Percentiles rank a stretch among this genome's conserved stretches.
Conservation (phyloP, 2,797 vertebrate genomes). For the Acanthurus leucopareius region DNA sequence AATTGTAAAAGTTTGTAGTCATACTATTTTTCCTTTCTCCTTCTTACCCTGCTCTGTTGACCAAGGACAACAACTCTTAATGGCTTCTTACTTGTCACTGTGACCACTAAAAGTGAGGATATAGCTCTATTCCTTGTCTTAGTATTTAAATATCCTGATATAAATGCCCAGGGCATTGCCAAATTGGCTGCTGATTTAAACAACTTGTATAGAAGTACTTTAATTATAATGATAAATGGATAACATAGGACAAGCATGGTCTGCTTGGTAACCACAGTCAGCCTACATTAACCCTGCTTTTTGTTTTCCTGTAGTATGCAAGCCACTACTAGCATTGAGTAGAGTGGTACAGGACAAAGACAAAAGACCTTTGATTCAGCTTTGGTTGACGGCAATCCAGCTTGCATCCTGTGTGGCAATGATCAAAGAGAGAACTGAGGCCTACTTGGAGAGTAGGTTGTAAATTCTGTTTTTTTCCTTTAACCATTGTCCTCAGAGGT, state of each 20-base stretch:
- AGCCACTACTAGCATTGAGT: neutral
- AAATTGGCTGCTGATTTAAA: too few species aligned
- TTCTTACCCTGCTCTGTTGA: neutral
- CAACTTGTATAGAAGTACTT: too few species aligned
- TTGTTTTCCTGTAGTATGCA: neutral
- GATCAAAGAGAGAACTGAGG: conserved; percentile 8
- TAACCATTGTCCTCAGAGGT: conserved; percentile 17
- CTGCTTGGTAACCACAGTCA: conserved; percentile 8
- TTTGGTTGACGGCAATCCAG: conserved; percentile 1
- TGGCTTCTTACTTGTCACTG: too few species aligned
- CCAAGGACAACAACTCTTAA: neutral
- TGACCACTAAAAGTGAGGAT: too few species aligned
- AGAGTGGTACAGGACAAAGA: neutral
- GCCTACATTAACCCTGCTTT: neutral
- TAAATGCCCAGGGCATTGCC: too few species aligned
- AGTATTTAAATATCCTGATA: too few species aligned
- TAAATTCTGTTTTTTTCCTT: conserved; percentile 7
- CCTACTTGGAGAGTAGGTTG: neutral
- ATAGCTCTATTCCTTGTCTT: too few species aligned
- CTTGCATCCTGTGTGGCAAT: conserved; percentile 5
- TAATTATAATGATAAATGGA: neutral
- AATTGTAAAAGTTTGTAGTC: neutral
- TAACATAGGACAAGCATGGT: neutral
- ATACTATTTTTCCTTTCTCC: neutral
- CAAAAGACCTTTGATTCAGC: conserved; percentile 10